Evolutionary conservation across 1,140 invertebrate species (phyloP).

Genomic region (Temnothorax curvispinosus): DNA sequence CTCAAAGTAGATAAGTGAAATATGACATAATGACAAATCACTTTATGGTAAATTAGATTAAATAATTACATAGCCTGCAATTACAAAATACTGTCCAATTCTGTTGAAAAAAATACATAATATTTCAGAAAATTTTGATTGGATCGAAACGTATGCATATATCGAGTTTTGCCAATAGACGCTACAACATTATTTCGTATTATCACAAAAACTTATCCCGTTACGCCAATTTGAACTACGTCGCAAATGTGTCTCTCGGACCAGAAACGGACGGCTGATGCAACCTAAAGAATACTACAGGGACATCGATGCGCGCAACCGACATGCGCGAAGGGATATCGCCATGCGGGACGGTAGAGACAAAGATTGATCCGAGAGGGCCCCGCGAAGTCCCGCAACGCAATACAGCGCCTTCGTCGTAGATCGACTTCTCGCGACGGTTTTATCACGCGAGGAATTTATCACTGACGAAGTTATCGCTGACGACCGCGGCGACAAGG

Average conservation of each 20-base stretch:
- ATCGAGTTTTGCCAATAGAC: background rate
- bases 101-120: background rate
- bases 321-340: conserved; percentile 27
- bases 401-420: background rate
- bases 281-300: conserved; percentile 28
- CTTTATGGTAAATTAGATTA: background rate
- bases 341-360: background rate
- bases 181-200: background rate
- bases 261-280: conserved; percentile 5
- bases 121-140: background rate
- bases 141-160: background rate
- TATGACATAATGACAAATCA: background rate
- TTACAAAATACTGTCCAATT: background rate
- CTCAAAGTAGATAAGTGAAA: background rate
- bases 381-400: background rate
- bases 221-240: background rate
- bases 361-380: conserved; percentile 6
- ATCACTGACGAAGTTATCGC: conserved; percentile 63
- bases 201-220: background rate
- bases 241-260: background rate
- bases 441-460: conserved; percentile 46
- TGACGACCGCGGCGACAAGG: conserved; percentile 12
- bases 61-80: background rate
- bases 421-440: background rate
- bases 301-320: conserved; percentile 52